Percentiles rank a stretch among this genome's conserved stretches.
Evolutionary conservation across 2,113 vertebrate genomes (phyloP).

Genomic region (Typhlomys cinereus): DNA sequence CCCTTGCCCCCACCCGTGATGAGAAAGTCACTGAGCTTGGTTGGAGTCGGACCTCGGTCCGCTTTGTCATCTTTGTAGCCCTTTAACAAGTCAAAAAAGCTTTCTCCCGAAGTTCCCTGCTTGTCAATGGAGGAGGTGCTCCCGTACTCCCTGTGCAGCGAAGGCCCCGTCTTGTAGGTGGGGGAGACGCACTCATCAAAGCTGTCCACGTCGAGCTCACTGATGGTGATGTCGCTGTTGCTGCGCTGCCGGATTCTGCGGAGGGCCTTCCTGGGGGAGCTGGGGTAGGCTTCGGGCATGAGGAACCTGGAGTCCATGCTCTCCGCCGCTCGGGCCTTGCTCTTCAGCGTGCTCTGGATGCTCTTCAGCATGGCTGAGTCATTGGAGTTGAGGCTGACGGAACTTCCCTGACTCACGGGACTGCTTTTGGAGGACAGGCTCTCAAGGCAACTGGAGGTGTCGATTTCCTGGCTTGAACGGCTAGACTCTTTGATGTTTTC

Average conservation of each 20-base stretch:
- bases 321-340: slow-evolving; percentile 90
- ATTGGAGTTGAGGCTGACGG: slow-evolving; percentile 90
- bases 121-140: slow-evolving; percentile 99
- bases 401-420: slow-evolving; percentile 91
- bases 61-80: slow-evolving; percentile 93
- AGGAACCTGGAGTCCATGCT: slow-evolving; percentile 92
- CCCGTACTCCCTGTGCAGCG: slow-evolving; percentile 96
- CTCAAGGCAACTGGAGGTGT: slow-evolving; percentile 91
- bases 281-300: slow-evolving; percentile 92
- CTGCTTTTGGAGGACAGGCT: slow-evolving; percentile 90
- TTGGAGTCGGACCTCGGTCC: slow-evolving; percentile 89
- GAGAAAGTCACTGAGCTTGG: slow-evolving; percentile 92
- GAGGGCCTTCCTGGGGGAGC: slow-evolving; percentile 91
- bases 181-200: slow-evolving; percentile 93
- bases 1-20: slow-evolving; percentile 88
- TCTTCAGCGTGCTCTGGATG: slow-evolving; percentile 94
- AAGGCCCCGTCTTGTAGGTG: slow-evolving; percentile 91
- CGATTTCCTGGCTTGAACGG: slow-evolving; percentile 88
- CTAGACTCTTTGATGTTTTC: slow-evolving; percentile 89
- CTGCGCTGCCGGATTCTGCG: slow-evolving; percentile 94
- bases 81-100: slow-evolving; percentile 95
- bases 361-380: slow-evolving; percentile 96
- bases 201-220: slow-evolving; percentile 95
- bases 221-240: slow-evolving; percentile 97
- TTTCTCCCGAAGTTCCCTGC: slow-evolving; percentile 93